Percentiles rank a stretch among this genome's conserved stretches.
These are phyloP conservation scores for Baryphthengus martii DNA, from an alignment of 2,113 vertebrate species.

Conservation along the genomic window DNA sequence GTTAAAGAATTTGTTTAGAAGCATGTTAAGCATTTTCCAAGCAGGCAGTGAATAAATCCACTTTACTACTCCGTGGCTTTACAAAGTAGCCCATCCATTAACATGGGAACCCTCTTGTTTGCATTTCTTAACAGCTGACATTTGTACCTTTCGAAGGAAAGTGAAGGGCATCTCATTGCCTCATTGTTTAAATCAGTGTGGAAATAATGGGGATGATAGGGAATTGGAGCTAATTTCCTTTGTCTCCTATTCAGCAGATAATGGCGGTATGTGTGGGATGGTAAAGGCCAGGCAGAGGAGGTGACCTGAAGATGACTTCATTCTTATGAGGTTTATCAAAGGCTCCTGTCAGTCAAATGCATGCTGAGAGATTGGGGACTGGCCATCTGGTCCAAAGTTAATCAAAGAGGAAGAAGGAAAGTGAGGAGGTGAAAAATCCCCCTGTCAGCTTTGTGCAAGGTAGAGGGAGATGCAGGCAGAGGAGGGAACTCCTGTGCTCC, in stretches of 20 bases:
- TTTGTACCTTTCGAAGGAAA: conserved; percentile 81
- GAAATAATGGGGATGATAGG: conserved; percentile 72
- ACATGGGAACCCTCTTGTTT: conserved; percentile 75
- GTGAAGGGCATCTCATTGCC: conserved; percentile 79
- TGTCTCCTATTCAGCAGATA: conserved; percentile 85
- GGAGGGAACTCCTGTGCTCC: background rate
- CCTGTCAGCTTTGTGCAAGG: conserved; percentile 67
- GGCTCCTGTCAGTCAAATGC: conserved; percentile 93
- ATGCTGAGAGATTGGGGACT: conserved; percentile 90
- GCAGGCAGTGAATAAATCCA: conserved; percentile 57
- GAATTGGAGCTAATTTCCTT: conserved; percentile 80
- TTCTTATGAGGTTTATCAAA: conserved; percentile 88
- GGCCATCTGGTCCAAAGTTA: conserved; percentile 93
- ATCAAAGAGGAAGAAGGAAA: conserved; percentile 82
- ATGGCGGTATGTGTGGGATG: conserved; percentile 76
- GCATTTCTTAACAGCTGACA: conserved; percentile 83
- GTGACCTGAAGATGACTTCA: conserved; percentile 82
- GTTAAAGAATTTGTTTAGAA: conserved; percentile 64
- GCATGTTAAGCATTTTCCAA: conserved; percentile 54
- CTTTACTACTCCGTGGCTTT: conserved; percentile 62
- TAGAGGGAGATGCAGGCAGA: conserved; percentile 46
- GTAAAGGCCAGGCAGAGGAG: conserved; percentile 76
- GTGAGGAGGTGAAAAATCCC: conserved; percentile 78
- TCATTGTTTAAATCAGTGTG: conserved; percentile 74
- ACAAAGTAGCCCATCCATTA: conserved; percentile 76